A percentile compares a stretch with the other conserved stretches of the same genome.
Conservation (phyloP, 2,888 invertebrate genomes). For the Ormyrus pomaceus region DNA sequence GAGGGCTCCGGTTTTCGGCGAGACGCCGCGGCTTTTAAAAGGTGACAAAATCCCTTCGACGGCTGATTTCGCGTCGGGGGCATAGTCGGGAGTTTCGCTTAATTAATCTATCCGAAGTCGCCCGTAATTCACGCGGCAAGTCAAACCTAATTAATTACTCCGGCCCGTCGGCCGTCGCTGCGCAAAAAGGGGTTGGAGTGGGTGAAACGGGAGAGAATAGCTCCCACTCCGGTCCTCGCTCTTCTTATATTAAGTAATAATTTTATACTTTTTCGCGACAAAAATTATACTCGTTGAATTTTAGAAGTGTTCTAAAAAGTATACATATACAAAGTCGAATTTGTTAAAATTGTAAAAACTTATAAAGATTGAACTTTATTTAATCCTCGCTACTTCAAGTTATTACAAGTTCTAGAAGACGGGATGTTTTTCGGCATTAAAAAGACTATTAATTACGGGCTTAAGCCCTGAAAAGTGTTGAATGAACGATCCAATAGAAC, state of each 20-base stretch:
- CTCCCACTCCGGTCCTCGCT: background rate
- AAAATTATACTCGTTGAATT: too few relatives aligned
- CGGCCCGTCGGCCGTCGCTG: slow-evolving; percentile 37
- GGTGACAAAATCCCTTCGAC: slow-evolving; percentile 70
- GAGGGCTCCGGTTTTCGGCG: slow-evolving; percentile 20
- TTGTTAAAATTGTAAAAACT: background rate
- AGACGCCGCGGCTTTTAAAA: slow-evolving; percentile 64
- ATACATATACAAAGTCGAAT: too few relatives aligned
- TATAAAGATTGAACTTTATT: too few relatives aligned
- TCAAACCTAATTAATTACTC: slow-evolving; percentile 74
- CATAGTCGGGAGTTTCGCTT: slow-evolving; percentile 68
- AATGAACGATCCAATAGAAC: slow-evolving; percentile 42
- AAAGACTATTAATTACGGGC: slow-evolving; percentile 66
- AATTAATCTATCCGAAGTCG: slow-evolving; percentile 71
- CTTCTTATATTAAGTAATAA: background rate
- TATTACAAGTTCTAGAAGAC: too few relatives aligned
- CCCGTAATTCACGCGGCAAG: slow-evolving; percentile 73
- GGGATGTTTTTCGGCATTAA: background rate
- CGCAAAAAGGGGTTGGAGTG: slow-evolving; percentile 38
- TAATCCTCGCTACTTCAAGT: too few relatives aligned
- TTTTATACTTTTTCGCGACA: background rate
- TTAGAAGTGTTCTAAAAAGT: too few relatives aligned
- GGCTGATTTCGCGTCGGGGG: slow-evolving; percentile 58
- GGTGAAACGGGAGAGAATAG: background rate
- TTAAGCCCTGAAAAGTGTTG: slow-evolving; percentile 59